These are phyloP conservation scores for Pterocles burchelli DNA, from an alignment of 2,113 vertebrate genomes.

Conservation along the genomic window DNA sequence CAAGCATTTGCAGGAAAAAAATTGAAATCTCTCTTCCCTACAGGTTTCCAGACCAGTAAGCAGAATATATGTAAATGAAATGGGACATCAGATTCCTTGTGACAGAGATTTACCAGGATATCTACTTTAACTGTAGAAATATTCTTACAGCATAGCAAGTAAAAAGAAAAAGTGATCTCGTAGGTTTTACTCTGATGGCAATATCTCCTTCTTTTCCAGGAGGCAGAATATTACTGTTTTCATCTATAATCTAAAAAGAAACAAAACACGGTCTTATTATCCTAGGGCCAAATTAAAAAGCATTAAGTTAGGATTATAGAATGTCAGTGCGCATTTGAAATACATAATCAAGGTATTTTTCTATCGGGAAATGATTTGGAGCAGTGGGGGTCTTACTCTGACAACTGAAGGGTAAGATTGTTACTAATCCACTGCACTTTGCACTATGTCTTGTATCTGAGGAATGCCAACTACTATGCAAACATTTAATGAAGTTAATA, in stretches of 20 bases:
- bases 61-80: neutral
- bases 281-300: neutral
- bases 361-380: neutral
- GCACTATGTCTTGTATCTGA: neutral
- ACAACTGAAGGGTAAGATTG: neutral
- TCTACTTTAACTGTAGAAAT: neutral
- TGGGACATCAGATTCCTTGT: neutral
- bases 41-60: neutral
- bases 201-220: constrained; percentile 81
- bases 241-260: constrained; percentile 80
- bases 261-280: neutral
- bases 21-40: neutral
- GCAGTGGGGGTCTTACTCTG: neutral
- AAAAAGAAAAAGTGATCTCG: constrained; percentile 75
- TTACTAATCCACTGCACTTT: neutral
- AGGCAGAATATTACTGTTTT: constrained; percentile 71
- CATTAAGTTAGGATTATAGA: neutral
- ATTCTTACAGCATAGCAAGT: constrained; percentile 78
- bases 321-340: neutral
- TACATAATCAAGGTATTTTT: neutral
- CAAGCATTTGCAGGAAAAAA: neutral
- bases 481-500: neutral
- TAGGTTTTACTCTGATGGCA: constrained; percentile 78
- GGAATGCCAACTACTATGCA: neutral
- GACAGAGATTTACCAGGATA: neutral